Base-by-base conservation (phyloP, 2,113 vertebrate genomes). In the Lamprotornis superbus region DNA sequence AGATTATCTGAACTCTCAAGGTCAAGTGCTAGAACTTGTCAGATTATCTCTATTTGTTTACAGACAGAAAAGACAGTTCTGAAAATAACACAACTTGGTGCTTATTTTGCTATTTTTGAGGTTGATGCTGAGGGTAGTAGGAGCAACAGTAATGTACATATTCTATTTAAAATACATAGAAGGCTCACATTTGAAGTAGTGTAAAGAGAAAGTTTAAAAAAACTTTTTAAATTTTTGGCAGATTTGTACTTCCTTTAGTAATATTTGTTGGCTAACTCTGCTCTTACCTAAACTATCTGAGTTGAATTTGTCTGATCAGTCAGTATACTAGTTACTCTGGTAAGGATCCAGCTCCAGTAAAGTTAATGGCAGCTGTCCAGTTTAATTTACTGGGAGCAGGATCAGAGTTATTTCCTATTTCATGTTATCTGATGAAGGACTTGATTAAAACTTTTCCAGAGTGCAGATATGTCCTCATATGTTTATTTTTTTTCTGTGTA, bases 331-430 rank as follows among this genome's bases (percentile, higher is more conserved):
- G 30, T 42, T 22, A 14, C 16, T 57, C 49, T 93, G 74, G 46
- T 69, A 53, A 76, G 59, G 33, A 69, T 85, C 68, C 75, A 77
- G 21, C 59, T 77, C 42, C 52, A 53, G 50, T 63, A 42, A 86
- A 75, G 42, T 75, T 83, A 81, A 53, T 93, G 82, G 93, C 94
- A 86, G 15, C 55, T 75, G 22, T 86, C 90, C 88, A 83, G 63
- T 83, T 93, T 47, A 59, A 35, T 70, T 80, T 59, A 56, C 50
- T 70, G 50, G 56, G 77, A 42, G 50, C 24, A 83, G 63, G 15
- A 70, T 50, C 67, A 81, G 53, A 75, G 80, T 94, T 94, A 65
- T 61, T 96, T 96, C 93, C 92, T 90, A 65, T 87, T 84, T 77
- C 56, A 7, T 35, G 31, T 95, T 95, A 93, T 93, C 93, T 95